Conservation (phyloP, 1,140 invertebrate species). For the Oryzaephilus surinamensis region DNA sequence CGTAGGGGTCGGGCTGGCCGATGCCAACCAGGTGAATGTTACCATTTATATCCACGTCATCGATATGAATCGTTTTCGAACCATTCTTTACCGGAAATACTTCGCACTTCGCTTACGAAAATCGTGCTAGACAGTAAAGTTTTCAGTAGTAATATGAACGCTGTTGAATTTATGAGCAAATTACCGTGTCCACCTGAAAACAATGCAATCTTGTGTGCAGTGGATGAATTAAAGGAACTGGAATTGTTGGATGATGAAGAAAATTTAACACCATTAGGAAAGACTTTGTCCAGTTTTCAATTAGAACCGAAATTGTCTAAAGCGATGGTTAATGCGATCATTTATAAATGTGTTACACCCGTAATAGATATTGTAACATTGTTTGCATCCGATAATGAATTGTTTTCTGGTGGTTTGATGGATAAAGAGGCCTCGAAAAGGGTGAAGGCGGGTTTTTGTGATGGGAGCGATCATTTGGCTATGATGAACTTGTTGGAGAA, state of each 20-base stretch:
- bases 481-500: constrained; percentile 30
- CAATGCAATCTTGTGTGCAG: constrained; percentile 34
- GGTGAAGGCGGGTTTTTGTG: constrained; percentile 20
- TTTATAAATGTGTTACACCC: constrained; percentile 42
- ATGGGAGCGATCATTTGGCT: constrained; percentile 30
- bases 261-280: constrained; percentile 46
- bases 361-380: constrained; percentile 34
- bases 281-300: constrained; percentile 40
- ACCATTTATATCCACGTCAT: constrained; percentile 55
- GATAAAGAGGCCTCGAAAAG: constrained; percentile 20
- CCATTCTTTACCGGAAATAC: constrained; percentile 50
- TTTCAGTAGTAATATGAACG: constrained; percentile 35
- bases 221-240: constrained; percentile 39
- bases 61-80: constrained; percentile 38
- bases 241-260: constrained; percentile 44
- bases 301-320: constrained; percentile 47
- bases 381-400: constrained; percentile 26
- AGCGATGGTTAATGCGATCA: constrained; percentile 42
- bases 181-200: constrained; percentile 41
- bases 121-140: constrained; percentile 50
- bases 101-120: constrained; percentile 50
- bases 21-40: constrained; percentile 65
- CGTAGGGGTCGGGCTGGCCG: constrained; percentile 52
- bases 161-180: constrained; percentile 38
- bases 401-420: constrained; percentile 24